Evolutionary conservation across 2,888 invertebrate species (phyloP).

Genomic region (Cerastoderma edule): DNA sequence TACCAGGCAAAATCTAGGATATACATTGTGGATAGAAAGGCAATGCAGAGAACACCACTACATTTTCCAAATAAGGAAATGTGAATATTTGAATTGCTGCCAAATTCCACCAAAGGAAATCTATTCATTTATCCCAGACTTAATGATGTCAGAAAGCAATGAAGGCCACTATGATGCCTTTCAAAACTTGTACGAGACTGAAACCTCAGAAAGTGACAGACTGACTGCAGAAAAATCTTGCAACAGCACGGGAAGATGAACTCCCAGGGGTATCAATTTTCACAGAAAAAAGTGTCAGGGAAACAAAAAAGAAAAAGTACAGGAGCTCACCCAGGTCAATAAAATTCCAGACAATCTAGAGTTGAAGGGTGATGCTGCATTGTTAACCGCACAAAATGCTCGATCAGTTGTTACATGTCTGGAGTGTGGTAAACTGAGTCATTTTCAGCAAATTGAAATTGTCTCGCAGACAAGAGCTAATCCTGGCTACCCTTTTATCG

Average conservation of each 20-base stretch:
- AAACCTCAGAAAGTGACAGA: conserved; percentile 36
- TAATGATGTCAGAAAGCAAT: conserved; percentile 36
- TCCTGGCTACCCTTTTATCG: conserved; percentile 2
- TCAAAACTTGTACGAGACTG: conserved; percentile 9
- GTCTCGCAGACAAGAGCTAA: conserved; percentile 6
- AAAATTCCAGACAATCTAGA: neutral
- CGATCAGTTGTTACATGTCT: conserved; percentile 1
- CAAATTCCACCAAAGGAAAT: conserved; percentile 1
- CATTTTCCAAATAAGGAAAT: conserved; percentile 50
- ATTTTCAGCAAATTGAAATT: conserved; percentile 15
- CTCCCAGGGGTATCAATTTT: neutral
- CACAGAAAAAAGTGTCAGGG: neutral
- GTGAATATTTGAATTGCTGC: conserved; percentile 46
- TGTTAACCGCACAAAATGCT: conserved; percentile 26
- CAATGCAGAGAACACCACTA: conserved; percentile 51
- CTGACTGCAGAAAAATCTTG: conserved; percentile 21
- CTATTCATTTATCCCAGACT: conserved; percentile 48
- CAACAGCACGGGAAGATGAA: neutral
- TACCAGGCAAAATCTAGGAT: conserved; percentile 31
- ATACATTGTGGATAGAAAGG: conserved; percentile 33
- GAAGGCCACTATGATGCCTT: conserved; percentile 45
- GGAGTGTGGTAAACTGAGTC: conserved; percentile 30
- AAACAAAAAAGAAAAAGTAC: neutral
- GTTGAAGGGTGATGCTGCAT: too few relatives aligned
- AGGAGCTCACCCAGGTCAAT: neutral